A percentile compares a stretch with the other conserved stretches of the same genome.
phyloP scores from a whole-genome alignment of 2,888 invertebrate genomes.

The Acleris sparsana region DNA sequence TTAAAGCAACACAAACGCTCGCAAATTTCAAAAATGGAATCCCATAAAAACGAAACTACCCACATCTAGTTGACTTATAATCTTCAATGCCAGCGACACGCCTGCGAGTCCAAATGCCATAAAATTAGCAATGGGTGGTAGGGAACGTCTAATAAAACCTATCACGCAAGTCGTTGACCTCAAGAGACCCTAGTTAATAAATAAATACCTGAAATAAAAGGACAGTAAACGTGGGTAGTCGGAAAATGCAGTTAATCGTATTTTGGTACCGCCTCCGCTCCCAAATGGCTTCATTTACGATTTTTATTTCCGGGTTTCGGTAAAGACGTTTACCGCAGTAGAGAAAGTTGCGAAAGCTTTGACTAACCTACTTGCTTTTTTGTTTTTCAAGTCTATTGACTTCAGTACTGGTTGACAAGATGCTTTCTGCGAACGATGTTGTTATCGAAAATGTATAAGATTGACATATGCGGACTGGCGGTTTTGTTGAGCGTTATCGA shows the following conservation, averaged over 20 bases:
- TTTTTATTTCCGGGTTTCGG: slow-evolving; percentile 72
- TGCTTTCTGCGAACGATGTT: too few relatives aligned
- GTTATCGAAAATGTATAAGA: too few relatives aligned
- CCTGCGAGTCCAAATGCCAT: too few relatives aligned
- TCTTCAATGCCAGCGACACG: too few relatives aligned
- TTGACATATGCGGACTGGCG: too few relatives aligned
- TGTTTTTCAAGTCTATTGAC: neutral
- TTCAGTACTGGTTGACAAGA: too few relatives aligned
- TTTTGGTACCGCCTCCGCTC: slow-evolving; percentile 70
- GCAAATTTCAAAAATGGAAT: slow-evolving; percentile 1
- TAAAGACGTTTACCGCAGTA: slow-evolving; percentile 52
- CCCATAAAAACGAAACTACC: neutral
- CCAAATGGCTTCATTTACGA: slow-evolving; percentile 82
- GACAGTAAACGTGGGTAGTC: slow-evolving; percentile 74
- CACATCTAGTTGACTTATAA: neutral
- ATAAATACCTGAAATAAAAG: slow-evolving; percentile 82
- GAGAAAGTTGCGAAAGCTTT: neutral
- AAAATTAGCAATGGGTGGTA: too few relatives aligned
- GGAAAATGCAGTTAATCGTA: slow-evolving; percentile 79
- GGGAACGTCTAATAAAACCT: slow-evolving; percentile 4
- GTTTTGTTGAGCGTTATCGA: too few relatives aligned
- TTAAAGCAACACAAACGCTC: neutral
- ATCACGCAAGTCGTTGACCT: slow-evolving; percentile 44
- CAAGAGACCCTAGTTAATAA: slow-evolving; percentile 53
- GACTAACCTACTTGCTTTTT: neutral